Evolutionary conservation across 64 coral and sea anemone genomes (phyloP), one percentile per base, ranked within the genome.

Genomic region (Montipora capricornis): DNA sequence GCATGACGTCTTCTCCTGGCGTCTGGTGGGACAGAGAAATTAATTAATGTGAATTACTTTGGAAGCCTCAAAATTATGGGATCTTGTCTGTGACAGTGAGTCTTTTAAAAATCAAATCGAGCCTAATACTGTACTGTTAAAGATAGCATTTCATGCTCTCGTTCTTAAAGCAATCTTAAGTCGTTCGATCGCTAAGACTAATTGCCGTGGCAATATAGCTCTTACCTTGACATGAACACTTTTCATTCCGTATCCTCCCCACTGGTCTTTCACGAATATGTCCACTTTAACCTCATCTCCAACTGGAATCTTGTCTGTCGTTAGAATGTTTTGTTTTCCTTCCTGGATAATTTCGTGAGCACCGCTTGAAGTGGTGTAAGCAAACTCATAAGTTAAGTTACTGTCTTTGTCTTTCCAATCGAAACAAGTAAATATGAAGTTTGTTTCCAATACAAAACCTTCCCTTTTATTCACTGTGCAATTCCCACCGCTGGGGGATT

Each of bases 371-470:
- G 85, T 80, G 0, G 9, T 81, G 47, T 87, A 93, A 16, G 77
- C 83, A 75, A 93, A 93, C 24, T 88, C 76, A 51, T 88, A 93
- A 11, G 16, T 81, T 8, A 93, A 47, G 1, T 67, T 37, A 0
- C 5, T 22, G 4, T 87, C 92, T 14, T 80, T 78, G 58, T 93
- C 92, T 4, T 77, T 53, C 92, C 92, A 93, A 44, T 76, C 92
- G 3, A 15, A 78, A 49, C 92, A 93, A 5, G 83, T 58, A 66
- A 93, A 93, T 10, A 76, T 93, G 49, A 93, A 93, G 24, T 84
- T 88, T 11, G 92, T 93, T 1, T 20, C 60, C 47, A 93, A 93
- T 14, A 87, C 92, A 73, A 55, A 22, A 8, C 92, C 92, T 19
- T 79, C 44, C 3, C 5, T 6, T 74, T 77, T 52, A 57, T 93